Percentiles rank a stretch among this genome's conserved stretches.
phyloP scores from a whole-genome alignment of 2,888 invertebrate genomes.

The Macrophya alboannulata region DNA sequence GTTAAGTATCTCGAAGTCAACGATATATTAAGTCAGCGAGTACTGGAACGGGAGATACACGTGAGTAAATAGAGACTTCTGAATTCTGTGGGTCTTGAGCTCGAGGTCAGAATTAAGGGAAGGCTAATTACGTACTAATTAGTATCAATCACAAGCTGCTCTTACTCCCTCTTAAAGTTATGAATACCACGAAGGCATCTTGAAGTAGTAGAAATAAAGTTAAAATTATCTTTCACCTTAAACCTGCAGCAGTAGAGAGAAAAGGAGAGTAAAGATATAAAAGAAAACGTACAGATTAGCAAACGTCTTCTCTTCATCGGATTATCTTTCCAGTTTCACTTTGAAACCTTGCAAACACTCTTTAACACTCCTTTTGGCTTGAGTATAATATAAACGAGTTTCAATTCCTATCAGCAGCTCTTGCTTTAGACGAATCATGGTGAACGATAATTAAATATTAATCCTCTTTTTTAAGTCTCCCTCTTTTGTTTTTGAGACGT shows the following conservation, averaged over 20 bases:
- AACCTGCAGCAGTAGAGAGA: not conserved
- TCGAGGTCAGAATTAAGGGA: not conserved
- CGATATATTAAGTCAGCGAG: not conserved
- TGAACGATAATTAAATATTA: no score
- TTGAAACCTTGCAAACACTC: not conserved
- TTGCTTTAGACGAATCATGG: not conserved
- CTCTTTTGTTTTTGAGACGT: no score
- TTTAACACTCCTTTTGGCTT: not conserved
- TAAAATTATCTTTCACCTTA: not conserved
- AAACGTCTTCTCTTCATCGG: not conserved
- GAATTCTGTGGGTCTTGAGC: not conserved
- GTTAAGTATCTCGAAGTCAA: not conserved
- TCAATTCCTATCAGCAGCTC: no score
- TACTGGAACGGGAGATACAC: no score
- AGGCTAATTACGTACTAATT: not conserved
- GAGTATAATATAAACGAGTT: not conserved
- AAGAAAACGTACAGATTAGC: not conserved
- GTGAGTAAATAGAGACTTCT: not conserved
- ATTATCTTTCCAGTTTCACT: not conserved
- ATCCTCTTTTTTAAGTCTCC: no score
- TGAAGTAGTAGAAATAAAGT: constrained; percentile 5
- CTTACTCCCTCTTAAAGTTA: not conserved
- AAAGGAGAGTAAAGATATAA: not conserved
- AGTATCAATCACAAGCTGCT: not conserved
- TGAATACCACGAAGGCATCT: not conserved